Conservation (phyloP, 92 coral and sea anemone genomes). For the Umimayanthus kanabou region DNA sequence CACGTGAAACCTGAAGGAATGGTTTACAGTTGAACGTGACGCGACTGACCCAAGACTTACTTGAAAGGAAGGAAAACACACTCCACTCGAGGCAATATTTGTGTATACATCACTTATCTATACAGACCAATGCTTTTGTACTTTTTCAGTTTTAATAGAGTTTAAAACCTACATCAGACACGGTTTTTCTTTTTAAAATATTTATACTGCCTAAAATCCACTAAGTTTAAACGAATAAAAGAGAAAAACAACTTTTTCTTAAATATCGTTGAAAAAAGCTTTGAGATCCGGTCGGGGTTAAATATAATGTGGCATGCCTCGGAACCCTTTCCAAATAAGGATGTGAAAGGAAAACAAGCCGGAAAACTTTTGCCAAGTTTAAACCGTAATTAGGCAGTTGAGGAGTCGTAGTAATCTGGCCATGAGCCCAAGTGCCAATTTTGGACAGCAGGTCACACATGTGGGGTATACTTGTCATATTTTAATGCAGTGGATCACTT, state of each 20-base stretch:
- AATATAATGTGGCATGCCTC: neutral
- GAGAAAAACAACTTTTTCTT: too few species aligned
- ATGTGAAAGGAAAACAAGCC: conserved; percentile 3
- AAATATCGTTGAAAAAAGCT: too few species aligned
- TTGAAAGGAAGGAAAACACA: neutral
- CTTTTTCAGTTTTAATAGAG: too few species aligned
- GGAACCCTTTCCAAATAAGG: conserved; percentile 29
- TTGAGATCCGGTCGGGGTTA: neutral
- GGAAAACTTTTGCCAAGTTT: conserved; percentile 5
- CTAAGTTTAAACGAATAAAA: too few species aligned
- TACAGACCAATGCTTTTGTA: neutral
- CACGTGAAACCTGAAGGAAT: neutral
- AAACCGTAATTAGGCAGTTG: neutral
- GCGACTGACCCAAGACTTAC: neutral
- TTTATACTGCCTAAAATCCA: too few species aligned
- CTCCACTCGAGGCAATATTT: neutral
- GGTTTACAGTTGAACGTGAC: neutral
- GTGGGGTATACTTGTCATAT: neutral
- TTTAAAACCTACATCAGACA: neutral
- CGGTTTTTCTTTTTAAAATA: neutral
- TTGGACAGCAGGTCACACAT: neutral
- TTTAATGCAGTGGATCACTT: neutral
- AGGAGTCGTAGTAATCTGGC: neutral
- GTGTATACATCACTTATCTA: neutral
- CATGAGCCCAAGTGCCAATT: conserved; percentile 6